Evolutionary conservation across 2,888 invertebrate genomes (phyloP).

Genomic region (Drosophila emarginata): DNA sequence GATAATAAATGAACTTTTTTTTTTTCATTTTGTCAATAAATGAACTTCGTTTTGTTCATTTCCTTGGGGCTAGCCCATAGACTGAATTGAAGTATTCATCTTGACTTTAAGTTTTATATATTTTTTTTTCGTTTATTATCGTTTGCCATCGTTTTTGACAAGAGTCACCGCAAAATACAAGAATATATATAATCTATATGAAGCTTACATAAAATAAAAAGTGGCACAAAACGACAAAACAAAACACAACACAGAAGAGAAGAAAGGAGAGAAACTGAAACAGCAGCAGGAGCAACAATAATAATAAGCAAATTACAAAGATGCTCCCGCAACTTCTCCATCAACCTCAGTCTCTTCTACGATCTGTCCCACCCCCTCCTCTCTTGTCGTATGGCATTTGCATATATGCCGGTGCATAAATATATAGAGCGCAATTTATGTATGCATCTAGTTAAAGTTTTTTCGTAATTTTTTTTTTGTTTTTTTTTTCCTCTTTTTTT

Average conservation of each 20-base stretch:
- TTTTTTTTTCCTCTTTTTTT: not conserved
- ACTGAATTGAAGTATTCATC: not conserved
- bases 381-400: slow-evolving; percentile 41
- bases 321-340: slow-evolving; percentile 26
- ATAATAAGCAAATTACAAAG: slow-evolving; percentile 69
- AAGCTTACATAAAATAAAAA: slow-evolving; percentile 1
- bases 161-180: slow-evolving; percentile 6
- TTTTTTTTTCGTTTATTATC: not conserved
- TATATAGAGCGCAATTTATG: slow-evolving; percentile 70
- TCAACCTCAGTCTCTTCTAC: not conserved
- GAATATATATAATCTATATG: not conserved
- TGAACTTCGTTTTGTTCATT: not conserved
- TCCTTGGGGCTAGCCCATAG: not conserved
- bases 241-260: not conserved
- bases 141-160: not conserved
- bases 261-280: not conserved
- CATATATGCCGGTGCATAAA: slow-evolving; percentile 68
- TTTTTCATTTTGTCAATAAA: not conserved
- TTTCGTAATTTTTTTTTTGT: slow-evolving; percentile 8
- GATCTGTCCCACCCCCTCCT: not conserved
- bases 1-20: not conserved
- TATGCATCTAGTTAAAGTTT: slow-evolving; percentile 68
- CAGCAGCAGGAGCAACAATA: slow-evolving; percentile 4
- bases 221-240: not conserved
- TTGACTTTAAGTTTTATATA: not conserved